Conservation (phyloP, 2,113 vertebrate genomes). For the Labrus mixtus region DNA sequence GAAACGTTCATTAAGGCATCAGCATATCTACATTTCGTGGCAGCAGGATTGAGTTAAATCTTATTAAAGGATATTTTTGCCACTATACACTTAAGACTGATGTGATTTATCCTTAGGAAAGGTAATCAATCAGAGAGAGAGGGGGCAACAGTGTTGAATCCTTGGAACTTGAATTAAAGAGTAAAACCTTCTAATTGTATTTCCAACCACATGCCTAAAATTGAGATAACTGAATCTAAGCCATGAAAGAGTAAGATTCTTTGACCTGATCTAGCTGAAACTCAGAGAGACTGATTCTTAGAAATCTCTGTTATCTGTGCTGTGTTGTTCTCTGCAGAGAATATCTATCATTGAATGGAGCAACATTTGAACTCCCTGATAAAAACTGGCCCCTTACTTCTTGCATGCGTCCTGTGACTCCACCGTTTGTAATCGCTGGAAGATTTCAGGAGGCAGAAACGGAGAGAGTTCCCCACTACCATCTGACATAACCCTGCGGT, state of each 20-base stretch:
- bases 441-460: conserved; percentile 92
- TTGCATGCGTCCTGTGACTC: conserved; percentile 78
- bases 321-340: not conserved
- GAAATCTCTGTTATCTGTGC: conserved; percentile 11
- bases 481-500: conserved; percentile 86
- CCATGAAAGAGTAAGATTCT: not conserved
- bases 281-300: not conserved
- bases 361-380: not conserved
- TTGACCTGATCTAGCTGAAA: not conserved
- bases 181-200: not conserved
- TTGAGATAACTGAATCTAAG: not conserved
- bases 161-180: not conserved
- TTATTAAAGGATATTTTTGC: not conserved
- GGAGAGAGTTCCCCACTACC: conserved; percentile 83
- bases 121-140: not conserved
- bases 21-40: not conserved
- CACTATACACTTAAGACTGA: not conserved
- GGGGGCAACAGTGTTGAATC: not conserved
- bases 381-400: conserved; percentile 82
- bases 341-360: not conserved
- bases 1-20: not conserved
- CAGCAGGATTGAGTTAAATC: no score
- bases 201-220: not conserved
- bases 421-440: conserved; percentile 89
- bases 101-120: not conserved